A percentile compares a stretch with the other conserved stretches of the same genome.
phyloP scores from a whole-genome alignment of 2,888 invertebrate species.

The Digitonthophagus gazella region DNA sequence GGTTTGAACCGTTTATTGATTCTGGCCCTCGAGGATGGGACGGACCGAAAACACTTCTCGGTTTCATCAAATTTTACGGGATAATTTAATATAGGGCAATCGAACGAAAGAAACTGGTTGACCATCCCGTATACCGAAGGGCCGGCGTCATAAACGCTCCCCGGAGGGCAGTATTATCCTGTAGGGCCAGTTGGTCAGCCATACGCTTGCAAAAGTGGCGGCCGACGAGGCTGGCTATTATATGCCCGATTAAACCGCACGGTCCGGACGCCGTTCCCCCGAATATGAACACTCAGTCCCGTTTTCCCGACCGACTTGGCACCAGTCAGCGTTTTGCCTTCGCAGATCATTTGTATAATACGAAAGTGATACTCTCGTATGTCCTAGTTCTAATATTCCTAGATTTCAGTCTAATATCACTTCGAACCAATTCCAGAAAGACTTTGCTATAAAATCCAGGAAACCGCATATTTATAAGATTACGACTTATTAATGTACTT shows the following conservation, averaged over 20 bases:
- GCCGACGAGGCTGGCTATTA: constrained; percentile 46
- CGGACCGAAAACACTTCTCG: constrained; percentile 1
- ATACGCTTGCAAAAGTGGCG: constrained; percentile 31
- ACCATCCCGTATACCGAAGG: constrained; percentile 9
- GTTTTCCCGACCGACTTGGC: constrained; percentile 26
- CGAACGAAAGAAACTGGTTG: constrained; percentile 22
- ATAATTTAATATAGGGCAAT: constrained; percentile 26
- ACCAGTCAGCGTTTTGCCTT: constrained; percentile 39
- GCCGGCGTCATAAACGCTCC: constrained; percentile 23
- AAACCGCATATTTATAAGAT: background rate
- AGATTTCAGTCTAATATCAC: background rate
- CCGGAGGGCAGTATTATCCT: constrained; percentile 14
- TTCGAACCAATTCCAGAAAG: background rate
- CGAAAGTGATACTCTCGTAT: constrained; percentile 14
- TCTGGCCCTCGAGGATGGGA: background rate
- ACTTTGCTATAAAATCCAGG: background rate
- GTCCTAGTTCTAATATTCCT: background rate
- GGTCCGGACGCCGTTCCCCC: constrained; percentile 41
- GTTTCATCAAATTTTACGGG: constrained; percentile 19
- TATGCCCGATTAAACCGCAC: constrained; percentile 48
- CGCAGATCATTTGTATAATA: constrained; percentile 39
- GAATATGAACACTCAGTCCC: constrained; percentile 42
- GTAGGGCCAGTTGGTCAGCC: constrained; percentile 25
- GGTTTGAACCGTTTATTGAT: background rate
- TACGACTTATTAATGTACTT: background rate